Evolutionary conservation across 2,113 vertebrate genomes (phyloP), one percentile per base, ranked within the genome.

Genomic region (Plestiodon gilberti): DNA sequence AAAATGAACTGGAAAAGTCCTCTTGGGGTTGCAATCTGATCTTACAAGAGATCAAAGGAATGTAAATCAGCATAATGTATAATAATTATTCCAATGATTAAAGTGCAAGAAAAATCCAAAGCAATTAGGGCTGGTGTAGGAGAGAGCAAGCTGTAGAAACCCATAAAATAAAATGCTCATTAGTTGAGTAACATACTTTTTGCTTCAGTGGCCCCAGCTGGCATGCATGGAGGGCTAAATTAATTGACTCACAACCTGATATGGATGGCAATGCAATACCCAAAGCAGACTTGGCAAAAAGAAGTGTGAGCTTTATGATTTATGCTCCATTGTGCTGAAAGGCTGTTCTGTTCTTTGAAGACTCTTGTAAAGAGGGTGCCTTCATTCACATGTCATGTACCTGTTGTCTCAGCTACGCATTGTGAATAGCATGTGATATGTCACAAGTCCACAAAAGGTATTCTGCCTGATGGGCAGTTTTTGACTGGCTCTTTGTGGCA

Each of bases 41-140:
- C 18, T 33, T 25, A 25, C 3, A 89, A 83, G 30, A 83, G 87
- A 91, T 90, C 83, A 91, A 90, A 92, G 89, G 67, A 88, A 18
- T 82, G 22, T 78, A 23, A 22, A 85, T 40, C 38, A 80, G 7
- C 48, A 75, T 64, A 74, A 55, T 70, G 61, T 76, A 84, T 76
- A 81, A 52, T 76, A 89, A 89, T 87, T 86, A 64, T 38, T 61
- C 35, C 38, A 84, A n/a, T 87, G 40, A 86, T 89, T 90, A 85
- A 88, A 84, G 90, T 82, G 81, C 35, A 78, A 65, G 2, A 69
- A 40, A 90, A 82, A 84, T 5, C 28, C 1, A 87, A 73, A 9
- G 70, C 84, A 61, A 69, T 88, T 71, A 71, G 33, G 5, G 74
- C 48, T 89, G 38, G 43, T 79, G 57, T 83, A 77, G 89, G 65